Evolutionary conservation across 92 coral and sea anemone species (phyloP).

Genomic region (Paragorgia papillata): DNA sequence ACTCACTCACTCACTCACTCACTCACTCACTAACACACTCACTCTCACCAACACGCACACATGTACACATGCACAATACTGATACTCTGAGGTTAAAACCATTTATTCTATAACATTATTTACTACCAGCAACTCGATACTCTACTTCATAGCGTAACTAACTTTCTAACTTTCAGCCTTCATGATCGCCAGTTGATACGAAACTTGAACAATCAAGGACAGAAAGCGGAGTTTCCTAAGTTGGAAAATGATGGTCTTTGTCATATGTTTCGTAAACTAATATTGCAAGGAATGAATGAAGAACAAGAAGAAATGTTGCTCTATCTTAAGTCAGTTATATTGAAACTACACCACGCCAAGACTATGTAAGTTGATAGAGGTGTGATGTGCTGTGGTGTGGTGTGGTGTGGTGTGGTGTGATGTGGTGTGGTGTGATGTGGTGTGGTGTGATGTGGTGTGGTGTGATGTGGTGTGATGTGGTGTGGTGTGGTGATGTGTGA

Average conservation of each 20-base stretch:
- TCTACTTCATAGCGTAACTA: no score
- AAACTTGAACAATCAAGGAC: constrained; percentile 79
- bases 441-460: neutral
- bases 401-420: neutral
- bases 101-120: no score
- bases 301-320: constrained; percentile 90
- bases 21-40: no score
- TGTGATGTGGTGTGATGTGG: neutral
- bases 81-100: no score
- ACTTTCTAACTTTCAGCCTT: constrained; percentile 53
- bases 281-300: constrained; percentile 93
- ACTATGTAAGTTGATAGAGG: constrained; percentile 57
- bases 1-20: no score
- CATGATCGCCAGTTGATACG: constrained; percentile 93
- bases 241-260: constrained; percentile 65
- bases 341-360: constrained; percentile 81
- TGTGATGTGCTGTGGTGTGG: neutral
- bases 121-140: no score
- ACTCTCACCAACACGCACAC: no score
- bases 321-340: constrained; percentile 70
- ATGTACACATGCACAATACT: no score
- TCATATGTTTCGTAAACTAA: constrained; percentile 85
- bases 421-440: neutral
- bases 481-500: neutral
- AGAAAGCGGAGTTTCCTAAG: constrained; percentile 81